These are phyloP conservation scores for Siniperca chuatsi DNA, from an alignment of 2,113 vertebrate species.

Conservation along the genomic window DNA sequence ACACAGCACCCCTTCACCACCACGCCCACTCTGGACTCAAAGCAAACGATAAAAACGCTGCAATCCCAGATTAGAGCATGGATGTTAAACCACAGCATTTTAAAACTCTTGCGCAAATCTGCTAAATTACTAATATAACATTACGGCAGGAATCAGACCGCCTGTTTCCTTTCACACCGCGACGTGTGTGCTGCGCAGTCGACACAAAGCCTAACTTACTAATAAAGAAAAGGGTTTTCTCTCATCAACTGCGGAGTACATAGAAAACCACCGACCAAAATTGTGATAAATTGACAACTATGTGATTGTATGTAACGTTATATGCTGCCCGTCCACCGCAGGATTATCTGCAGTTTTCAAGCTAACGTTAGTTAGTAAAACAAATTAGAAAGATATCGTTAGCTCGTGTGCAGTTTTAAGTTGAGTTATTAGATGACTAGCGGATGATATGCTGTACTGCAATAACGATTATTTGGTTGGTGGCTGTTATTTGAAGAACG, in stretches of 20 bases:
- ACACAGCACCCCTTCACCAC: constrained; percentile 41
- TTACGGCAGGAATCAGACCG: background rate
- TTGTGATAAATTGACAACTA: too few relatives aligned
- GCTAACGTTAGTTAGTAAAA: too few relatives aligned
- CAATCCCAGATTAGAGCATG: constrained; percentile 4
- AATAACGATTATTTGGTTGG: background rate
- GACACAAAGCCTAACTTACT: background rate
- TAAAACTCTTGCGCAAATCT: background rate
- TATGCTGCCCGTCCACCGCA: background rate
- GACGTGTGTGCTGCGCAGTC: constrained; percentile 19
- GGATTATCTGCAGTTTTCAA: background rate
- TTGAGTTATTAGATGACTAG: background rate
- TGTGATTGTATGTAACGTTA: background rate
- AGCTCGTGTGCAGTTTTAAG: background rate
- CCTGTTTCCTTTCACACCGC: background rate
- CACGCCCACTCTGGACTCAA: constrained; percentile 69
- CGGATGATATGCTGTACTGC: background rate
- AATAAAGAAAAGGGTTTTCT: background rate
- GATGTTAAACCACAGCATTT: background rate
- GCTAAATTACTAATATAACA: background rate
- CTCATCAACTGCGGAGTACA: too few relatives aligned
- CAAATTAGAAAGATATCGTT: too few relatives aligned
- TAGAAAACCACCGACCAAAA: background rate
- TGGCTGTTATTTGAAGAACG: background rate
- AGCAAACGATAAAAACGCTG: constrained; percentile 30